phyloP scores from a whole-genome alignment of 2,113 vertebrate species.

The Pelmatolapia mariae region DNA sequence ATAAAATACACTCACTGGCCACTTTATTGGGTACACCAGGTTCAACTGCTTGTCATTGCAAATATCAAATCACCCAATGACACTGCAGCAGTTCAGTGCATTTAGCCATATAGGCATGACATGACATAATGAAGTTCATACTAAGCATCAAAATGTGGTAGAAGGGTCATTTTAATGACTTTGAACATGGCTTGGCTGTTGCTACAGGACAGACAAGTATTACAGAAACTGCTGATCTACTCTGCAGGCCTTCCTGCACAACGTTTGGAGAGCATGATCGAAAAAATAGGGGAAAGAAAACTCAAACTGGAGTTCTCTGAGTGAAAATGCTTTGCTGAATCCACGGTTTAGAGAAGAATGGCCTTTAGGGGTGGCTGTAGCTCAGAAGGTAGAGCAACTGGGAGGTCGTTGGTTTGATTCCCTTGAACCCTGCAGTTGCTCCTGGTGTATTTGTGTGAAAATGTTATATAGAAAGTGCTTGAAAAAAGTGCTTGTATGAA shows the following conservation, averaged over 20 bases:
- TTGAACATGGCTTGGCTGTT: background rate
- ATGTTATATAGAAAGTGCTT: background rate
- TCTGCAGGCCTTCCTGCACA: background rate
- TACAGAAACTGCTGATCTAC: background rate
- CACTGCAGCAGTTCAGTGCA: background rate
- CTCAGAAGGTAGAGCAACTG: background rate
- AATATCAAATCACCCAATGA: background rate
- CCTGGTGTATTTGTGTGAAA: background rate
- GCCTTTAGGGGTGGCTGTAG: background rate
- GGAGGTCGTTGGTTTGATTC: background rate
- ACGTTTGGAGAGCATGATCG: rapidly evolving
- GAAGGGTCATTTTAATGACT: background rate
- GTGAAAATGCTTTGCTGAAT: background rate
- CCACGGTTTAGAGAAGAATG: background rate
- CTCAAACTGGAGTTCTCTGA: rapidly evolving
- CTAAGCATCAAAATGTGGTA: background rate
- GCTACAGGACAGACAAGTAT: background rate
- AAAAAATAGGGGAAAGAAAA: background rate
- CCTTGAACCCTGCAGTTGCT: background rate
- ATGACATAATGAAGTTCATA: background rate
- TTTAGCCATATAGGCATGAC: background rate
- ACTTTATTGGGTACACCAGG: background rate
- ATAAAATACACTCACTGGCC: background rate
- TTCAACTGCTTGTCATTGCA: background rate
- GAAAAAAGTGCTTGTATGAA: background rate